phyloP scores from a whole-genome alignment of 2,888 invertebrate species.

The Volucella bombylans region DNA sequence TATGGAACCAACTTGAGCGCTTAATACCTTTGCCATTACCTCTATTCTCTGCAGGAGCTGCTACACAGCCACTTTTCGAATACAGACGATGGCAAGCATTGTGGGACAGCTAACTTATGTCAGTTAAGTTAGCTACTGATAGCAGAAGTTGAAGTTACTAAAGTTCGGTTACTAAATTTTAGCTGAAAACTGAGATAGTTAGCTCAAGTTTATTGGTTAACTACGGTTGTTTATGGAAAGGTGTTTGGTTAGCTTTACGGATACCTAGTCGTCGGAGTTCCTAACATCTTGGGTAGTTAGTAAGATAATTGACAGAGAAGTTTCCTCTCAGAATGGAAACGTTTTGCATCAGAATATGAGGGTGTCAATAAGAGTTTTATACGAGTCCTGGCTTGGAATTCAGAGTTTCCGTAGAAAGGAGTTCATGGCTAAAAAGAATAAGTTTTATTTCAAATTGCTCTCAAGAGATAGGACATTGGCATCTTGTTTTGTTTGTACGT shows the following conservation, averaged over 20 bases:
- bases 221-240: conserved; percentile 29
- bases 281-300: too few species aligned
- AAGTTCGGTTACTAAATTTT: conserved; percentile 58
- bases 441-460: too few species aligned
- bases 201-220: conserved; percentile 56
- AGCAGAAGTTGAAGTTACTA: conserved; percentile 12
- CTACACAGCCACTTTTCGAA: not conserved
- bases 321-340: too few species aligned
- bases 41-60: conserved; percentile 17
- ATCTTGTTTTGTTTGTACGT: too few species aligned
- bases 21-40: conserved; percentile 66
- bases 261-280: too few species aligned
- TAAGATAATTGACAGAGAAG: too few species aligned
- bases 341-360: too few species aligned
- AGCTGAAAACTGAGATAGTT: conserved; percentile 52
- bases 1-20: conserved; percentile 69
- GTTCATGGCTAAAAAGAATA: too few species aligned
- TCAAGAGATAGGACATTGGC: too few species aligned
- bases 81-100: not conserved
- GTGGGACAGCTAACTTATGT: conserved; percentile 1
- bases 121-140: not conserved
- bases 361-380: too few species aligned
- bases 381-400: too few species aligned
- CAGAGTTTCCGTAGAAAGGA: too few species aligned
- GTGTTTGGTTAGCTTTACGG: not conserved